Conservation (phyloP, 2,797 vertebrate genomes). For the Loriculus beryllinus region DNA sequence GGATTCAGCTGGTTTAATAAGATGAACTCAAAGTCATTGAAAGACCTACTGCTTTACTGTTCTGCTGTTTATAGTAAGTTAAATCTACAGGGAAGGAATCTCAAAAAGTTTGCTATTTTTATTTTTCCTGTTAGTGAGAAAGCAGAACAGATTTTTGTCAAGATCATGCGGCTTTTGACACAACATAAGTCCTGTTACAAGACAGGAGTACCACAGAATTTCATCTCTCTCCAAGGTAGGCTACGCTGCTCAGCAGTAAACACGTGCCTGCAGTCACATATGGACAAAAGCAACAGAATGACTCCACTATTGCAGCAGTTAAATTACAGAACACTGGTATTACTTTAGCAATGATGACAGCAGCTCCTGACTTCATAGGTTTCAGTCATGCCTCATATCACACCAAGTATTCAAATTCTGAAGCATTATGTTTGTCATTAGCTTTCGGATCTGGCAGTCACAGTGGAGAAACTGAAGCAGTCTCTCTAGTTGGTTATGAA, state of each 20-base stretch:
- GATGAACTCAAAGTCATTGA: neutral
- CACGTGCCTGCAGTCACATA: neutral
- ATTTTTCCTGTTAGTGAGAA: neutral
- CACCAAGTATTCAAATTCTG: neutral
- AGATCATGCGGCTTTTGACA: neutral
- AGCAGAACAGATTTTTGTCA: neutral
- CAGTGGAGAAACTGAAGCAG: neutral
- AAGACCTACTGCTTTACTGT: neutral
- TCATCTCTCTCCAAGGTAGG: neutral
- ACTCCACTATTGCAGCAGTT: neutral
- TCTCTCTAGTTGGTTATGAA: neutral
- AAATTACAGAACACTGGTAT: neutral
- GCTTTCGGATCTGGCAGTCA: neutral
- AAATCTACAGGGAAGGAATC: neutral
- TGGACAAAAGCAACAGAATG: neutral
- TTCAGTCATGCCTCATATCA: neutral
- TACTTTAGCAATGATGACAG: neutral
- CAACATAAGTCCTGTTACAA: neutral
- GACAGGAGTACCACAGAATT: neutral
- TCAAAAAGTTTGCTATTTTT: neutral
- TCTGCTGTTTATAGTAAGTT: neutral
- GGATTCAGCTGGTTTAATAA: neutral
- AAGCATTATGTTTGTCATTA: neutral
- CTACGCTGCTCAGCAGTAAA: neutral
- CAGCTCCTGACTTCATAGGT: neutral